Evolutionary conservation across 2,888 invertebrate genomes (phyloP), one percentile per base, ranked within the genome.

Genomic region (Poecilus cupreus): DNA sequence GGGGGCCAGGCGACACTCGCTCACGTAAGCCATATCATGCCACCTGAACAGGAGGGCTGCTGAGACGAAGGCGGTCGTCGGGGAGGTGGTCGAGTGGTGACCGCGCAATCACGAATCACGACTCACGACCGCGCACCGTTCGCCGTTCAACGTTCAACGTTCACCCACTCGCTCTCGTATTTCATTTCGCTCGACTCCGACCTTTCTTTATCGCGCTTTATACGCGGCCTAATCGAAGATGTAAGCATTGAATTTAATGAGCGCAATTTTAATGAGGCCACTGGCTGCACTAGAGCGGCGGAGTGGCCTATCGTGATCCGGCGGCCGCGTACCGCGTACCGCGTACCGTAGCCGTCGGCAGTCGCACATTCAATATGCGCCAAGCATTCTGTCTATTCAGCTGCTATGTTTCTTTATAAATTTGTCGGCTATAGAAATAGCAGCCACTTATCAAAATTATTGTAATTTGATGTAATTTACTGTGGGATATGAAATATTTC

Each of bases 231-330:
- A 82, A 81, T 82, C 70, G 80, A 83, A 81, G 83, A 84, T 84
- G 83, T 84, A 84, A 84, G 85, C 83, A 84, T 84, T 85, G 83
- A 84, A 85, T 84, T 84, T 85, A 86, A 86, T 85, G 85, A 86
- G 84, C 84, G 83, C 83, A 82, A 83, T 83, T 84, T 85, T 85
- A 85, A 85, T 85, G 85, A 85, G 85, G 85, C 84, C 83, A 46
- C 78, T 78, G 46, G 78, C 49, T 54, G 49, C 49, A 24, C 74
- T 26, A n/a, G 26, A 60, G 26, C 16, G 39, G 13, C 32, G 11
- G 39, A 32, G 37, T 68, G 39, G 26, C 68, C 68, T 68, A 68
- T 68, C 68, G 39, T 68, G 68, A 68, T 68, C 32, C 32, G 16
- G 32, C 11, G 26, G 18, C 5, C 10, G 18, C 26, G 26, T 26